Evolutionary conservation across 2,888 invertebrate species (phyloP).

Genomic region (Ommatoiulus sabulosus): DNA sequence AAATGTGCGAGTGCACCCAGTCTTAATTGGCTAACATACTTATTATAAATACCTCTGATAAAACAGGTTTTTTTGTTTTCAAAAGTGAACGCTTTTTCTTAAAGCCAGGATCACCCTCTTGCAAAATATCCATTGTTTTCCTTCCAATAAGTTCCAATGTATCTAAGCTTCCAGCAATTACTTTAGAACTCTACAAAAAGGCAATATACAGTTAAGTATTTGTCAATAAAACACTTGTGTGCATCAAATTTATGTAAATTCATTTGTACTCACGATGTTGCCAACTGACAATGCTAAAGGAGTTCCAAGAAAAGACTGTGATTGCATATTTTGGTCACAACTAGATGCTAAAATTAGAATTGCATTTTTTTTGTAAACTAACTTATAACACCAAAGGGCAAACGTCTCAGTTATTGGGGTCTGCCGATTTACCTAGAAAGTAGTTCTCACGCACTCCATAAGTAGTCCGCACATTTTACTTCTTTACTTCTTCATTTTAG

Average conservation of each 20-base stretch:
- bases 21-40: not conserved
- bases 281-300: slow-evolving; percentile 69
- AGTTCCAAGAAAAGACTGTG: slow-evolving; percentile 32
- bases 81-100: slow-evolving; percentile 81
- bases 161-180: slow-evolving; percentile 83
- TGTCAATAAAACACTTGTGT: slow-evolving; percentile 40
- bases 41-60: slow-evolving; percentile 59
- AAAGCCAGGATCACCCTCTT: slow-evolving; percentile 91
- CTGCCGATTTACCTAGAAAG: no score
- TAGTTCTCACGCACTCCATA: no score
- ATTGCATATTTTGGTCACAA: not conserved
- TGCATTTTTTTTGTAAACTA: not conserved
- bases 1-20: no score
- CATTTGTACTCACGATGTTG: slow-evolving; percentile 72
- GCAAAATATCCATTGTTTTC: slow-evolving; percentile 92
- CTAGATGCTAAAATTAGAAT: not conserved
- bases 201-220: slow-evolving; percentile 46
- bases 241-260: not conserved
- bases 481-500: no score
- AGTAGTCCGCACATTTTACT: no score
- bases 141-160: slow-evolving; percentile 94
- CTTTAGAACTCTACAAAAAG: slow-evolving; percentile 68
- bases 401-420: no score
- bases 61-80: slow-evolving; percentile 38
- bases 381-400: not conserved